Evolutionary conservation across 2,797 vertebrate species (phyloP).

Genomic region (Paramormyrops hopkinsi): DNA sequence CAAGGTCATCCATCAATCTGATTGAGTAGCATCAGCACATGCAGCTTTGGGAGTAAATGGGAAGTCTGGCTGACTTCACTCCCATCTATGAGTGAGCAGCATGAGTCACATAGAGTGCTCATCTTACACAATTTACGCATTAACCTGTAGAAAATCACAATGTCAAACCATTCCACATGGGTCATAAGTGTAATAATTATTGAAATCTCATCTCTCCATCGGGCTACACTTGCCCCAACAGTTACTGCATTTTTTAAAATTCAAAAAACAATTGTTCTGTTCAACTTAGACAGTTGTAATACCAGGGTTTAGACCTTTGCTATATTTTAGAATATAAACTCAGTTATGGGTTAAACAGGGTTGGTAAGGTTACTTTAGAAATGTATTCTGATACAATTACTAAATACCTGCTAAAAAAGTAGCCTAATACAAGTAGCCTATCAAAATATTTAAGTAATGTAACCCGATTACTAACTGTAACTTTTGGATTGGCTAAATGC

Average conservation of each 20-base stretch:
- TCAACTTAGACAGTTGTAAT: neutral
- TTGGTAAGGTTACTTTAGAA: neutral
- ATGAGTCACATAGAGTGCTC: neutral
- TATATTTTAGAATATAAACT: neutral
- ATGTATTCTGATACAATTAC: neutral
- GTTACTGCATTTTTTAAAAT: neutral
- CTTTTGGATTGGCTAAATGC: neutral
- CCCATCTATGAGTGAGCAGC: neutral
- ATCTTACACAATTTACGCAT: neutral
- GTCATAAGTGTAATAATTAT: neutral
- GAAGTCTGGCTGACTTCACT: neutral
- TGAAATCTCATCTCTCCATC: neutral
- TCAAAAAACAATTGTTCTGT: neutral
- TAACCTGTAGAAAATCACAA: neutral
- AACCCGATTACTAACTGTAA: neutral
- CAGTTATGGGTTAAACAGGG: neutral
- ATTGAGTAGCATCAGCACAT: slow-evolving; percentile 53
- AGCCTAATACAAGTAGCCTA: neutral
- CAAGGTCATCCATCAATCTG: slow-evolving; percentile 68
- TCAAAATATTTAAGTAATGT: neutral
- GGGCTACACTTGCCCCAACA: neutral
- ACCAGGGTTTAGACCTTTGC: neutral
- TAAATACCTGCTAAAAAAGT: neutral
- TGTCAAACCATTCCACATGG: neutral
- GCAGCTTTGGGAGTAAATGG: slow-evolving; percentile 23